Evolutionary conservation across 2,113 vertebrate species (phyloP).

Genomic region (Osmerus eperlanus): DNA sequence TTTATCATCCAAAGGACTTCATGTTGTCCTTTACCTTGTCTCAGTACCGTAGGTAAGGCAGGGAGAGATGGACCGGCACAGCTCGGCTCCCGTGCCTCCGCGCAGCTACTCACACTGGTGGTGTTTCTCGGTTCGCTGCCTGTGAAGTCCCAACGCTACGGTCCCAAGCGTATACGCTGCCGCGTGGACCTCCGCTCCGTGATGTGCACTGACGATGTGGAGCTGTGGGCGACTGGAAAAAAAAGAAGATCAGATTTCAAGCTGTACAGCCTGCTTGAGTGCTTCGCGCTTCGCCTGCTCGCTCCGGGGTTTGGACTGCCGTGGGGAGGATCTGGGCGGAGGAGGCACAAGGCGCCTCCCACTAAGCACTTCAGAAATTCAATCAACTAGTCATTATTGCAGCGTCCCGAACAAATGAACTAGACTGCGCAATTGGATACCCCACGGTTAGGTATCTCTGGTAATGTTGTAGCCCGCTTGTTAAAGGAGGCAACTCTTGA

Average conservation of each 20-base stretch:
- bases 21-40: conserved; percentile 21
- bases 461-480: too few species aligned
- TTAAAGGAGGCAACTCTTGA: too few species aligned
- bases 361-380: conserved; percentile 10
- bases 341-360: conserved; percentile 42
- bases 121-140: conserved; percentile 44
- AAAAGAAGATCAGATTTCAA: conserved; percentile 43
- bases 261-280: too few species aligned
- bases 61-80: background rate
- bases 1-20: conserved; percentile 19
- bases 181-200: conserved; percentile 32
- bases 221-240: conserved; percentile 16
- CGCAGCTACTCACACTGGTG: conserved; percentile 33
- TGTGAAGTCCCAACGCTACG: conserved; percentile 40
- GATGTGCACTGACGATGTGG: conserved; percentile 25
- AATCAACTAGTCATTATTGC: conserved; percentile 4
- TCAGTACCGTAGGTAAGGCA: background rate
- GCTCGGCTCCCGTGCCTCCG: conserved; percentile 24
- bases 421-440: background rate
- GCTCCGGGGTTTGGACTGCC: conserved; percentile 48
- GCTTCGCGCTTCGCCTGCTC: conserved; percentile 37
- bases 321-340: conserved; percentile 20
- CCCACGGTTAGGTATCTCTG: background rate
- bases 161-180: conserved; percentile 1
- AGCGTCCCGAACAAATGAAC: conserved; percentile 8